Evolutionary conservation across 2,888 invertebrate species (phyloP), one percentile per base, ranked within the genome.

Genomic region (Salpingus planirostris): DNA sequence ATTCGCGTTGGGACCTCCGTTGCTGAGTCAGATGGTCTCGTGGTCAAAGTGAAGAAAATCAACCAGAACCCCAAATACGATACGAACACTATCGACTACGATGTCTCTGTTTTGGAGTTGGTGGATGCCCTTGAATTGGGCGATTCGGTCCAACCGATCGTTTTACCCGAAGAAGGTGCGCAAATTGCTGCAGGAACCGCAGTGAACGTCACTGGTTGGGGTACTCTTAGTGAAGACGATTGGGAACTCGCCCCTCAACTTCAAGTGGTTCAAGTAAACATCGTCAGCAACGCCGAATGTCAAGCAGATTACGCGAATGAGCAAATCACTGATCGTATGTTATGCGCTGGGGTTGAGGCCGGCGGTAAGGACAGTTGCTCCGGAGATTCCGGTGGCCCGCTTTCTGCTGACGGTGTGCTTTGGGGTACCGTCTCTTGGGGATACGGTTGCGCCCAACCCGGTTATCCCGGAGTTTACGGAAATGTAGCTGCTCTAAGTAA

Each of bases 301-400:
- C 29, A 33, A 11, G 24, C 30, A n/a, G 35, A 18, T 7, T 36
- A 40, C 21, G 27, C 11, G 8, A 33, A 29, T 11, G 25, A 33
- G 11, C 11, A 11, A 2, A 44, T 57, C 11, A 69, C 69, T 0
- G 45, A 55, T 0, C 63, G 66, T 12, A 73, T 73, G 73, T 67
- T 73, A 48, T 73, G 73, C 31, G 73, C 73, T 0, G 72, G 71
- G 1, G 3, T 8, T 8, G 58, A 49, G 1, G 62, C 65, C 2
- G 67, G 71, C 1, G 66, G 69, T 3, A 66, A 68, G 27, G 73
- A 73, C 49, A 67, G 72, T 28, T 73, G 73, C 32, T 69, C 72
- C 10, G 23, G 49, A 6, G 49, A 49, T 39, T 49, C 49, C 18
- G 49, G 49, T 1, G 49, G 49, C 21, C 48, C 48, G 13, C 22